Evolutionary conservation across 2,797 vertebrate species (phyloP).

Genomic region (Coccyzus lansbergi): DNA sequence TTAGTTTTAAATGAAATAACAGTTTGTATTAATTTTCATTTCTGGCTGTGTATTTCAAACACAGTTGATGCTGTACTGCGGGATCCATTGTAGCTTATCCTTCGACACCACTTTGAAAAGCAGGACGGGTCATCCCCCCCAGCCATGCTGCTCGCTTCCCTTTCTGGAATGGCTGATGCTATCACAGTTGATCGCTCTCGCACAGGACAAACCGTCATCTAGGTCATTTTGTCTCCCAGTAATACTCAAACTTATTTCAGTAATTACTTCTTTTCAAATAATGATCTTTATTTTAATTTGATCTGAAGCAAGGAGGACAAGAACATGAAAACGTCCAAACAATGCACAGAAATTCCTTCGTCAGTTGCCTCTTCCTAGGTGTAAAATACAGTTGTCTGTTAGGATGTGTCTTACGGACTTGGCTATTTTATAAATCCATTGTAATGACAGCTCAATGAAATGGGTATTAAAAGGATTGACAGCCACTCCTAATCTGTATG

Average conservation of each 20-base stretch:
- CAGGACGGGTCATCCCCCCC: background rate
- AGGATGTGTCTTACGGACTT: background rate
- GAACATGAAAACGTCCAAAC: background rate
- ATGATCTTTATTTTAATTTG: background rate
- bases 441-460: background rate
- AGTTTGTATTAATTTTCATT: background rate
- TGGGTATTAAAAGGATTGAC: background rate
- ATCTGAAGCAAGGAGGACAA: background rate
- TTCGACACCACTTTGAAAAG: background rate
- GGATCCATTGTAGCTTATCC: background rate
- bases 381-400: background rate
- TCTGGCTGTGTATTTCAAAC: background rate
- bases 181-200: rapidly evolving
- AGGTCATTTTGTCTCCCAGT: background rate
- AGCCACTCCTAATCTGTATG: background rate
- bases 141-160: rapidly evolving
- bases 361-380: background rate
- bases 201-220: background rate
- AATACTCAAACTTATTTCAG: background rate
- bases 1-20: background rate
- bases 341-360: background rate
- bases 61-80: background rate
- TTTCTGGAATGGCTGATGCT: background rate
- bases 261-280: background rate
- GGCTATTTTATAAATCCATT: background rate